Percentiles rank a stretch among this genome's conserved stretches.
These are phyloP conservation scores for Amphilophus citrinellus DNA, from an alignment of 2,113 vertebrate genomes.

Conservation along the genomic window DNA sequence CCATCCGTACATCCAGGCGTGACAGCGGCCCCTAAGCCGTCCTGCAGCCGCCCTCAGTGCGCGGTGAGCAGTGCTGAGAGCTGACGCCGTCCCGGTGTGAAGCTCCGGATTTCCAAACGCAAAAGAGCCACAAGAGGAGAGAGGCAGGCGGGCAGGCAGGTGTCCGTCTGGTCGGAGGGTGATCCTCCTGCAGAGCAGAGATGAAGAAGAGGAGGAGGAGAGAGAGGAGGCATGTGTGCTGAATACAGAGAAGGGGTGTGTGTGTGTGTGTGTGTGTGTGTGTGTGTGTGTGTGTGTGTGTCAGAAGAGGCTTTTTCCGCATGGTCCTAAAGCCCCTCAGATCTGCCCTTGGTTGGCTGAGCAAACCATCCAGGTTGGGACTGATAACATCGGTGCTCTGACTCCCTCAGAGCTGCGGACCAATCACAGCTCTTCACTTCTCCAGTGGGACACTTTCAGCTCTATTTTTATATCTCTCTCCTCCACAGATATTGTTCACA, in stretches of 20 bases:
- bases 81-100: neutral
- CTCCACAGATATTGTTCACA: neutral
- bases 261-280: neutral
- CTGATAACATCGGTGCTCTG: neutral
- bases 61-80: neutral
- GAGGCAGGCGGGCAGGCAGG: neutral
- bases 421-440: neutral
- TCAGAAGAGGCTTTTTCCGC: neutral
- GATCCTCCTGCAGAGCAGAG: constrained; percentile 37
- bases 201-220: neutral
- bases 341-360: neutral
- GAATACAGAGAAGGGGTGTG: constrained; percentile 38
- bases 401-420: neutral
- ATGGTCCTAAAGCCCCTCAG: constrained; percentile 60
- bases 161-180: constrained; percentile 11
- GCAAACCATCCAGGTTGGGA: neutral
- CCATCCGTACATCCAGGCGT: neutral
- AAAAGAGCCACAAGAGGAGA: neutral
- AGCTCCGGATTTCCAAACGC: neutral
- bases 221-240: constrained; percentile 31
- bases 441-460: neutral
- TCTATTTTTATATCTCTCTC: too few relatives aligned
- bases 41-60: constrained; percentile 3
- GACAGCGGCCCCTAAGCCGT: constrained; percentile 3
- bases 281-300: constrained; percentile 3